A percentile compares a stretch with the other conserved stretches of the same genome.
These are phyloP conservation scores for Dasypus novemcinctus DNA, from an alignment of 2,113 vertebrate genomes.

Conservation along the genomic window DNA sequence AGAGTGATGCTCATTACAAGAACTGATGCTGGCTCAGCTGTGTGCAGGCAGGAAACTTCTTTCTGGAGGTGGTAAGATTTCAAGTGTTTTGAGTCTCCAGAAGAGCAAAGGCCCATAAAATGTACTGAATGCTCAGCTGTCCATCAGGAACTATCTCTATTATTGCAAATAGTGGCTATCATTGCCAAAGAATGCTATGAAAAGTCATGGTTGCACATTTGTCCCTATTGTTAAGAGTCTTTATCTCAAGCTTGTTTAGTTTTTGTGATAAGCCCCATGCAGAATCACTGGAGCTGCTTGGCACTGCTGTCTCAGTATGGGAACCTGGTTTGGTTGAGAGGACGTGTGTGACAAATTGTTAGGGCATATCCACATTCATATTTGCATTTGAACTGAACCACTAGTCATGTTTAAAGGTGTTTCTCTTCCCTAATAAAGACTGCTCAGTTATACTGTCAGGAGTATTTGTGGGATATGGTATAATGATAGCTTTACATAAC, in stretches of 20 bases:
- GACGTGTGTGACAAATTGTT: neutral
- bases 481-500: neutral
- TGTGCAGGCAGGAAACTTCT: neutral
- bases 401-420: neutral
- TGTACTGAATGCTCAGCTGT: neutral
- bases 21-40: neutral
- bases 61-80: neutral
- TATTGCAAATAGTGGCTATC: neutral
- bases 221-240: neutral
- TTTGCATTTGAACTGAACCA: neutral
- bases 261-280: neutral
- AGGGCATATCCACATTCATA: neutral
- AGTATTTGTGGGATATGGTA: neutral
- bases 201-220: neutral
- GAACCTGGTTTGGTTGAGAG: neutral
- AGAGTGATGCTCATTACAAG: neutral
- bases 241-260: neutral
- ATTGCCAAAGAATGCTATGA: neutral
- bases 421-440: neutral
- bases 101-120: neutral
- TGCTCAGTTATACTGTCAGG: too few relatives aligned
- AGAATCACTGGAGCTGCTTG: neutral
- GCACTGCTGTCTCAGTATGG: neutral
- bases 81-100: neutral
- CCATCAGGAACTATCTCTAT: neutral